Conservation (phyloP, 2,113 vertebrate species). For the Chaenogobius annularis region DNA sequence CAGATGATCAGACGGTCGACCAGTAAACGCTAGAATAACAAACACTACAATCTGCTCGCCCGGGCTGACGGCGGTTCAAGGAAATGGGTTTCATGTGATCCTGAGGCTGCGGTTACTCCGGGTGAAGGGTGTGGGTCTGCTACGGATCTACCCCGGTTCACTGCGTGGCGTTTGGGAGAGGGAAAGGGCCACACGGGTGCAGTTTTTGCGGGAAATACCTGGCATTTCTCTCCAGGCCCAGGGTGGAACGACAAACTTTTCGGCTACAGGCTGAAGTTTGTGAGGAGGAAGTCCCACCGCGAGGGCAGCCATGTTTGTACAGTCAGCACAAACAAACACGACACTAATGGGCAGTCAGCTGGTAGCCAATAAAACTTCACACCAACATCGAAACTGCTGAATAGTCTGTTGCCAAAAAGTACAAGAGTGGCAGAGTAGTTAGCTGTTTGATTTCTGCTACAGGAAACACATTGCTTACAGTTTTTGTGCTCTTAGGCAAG, state of each 20-base stretch:
- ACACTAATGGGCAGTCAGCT: conserved; percentile 3
- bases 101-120: neutral
- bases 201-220: conserved; percentile 11
- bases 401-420: neutral
- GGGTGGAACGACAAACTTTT: neutral
- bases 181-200: conserved; percentile 1
- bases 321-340: conserved; percentile 5
- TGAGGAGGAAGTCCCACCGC: conserved; percentile 4
- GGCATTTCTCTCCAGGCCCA: neutral
- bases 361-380: neutral
- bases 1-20: conserved; percentile 1
- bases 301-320: neutral
- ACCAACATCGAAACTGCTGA: neutral
- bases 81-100: neutral
- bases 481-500: neutral
- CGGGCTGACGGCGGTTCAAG: neutral
- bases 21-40: conserved; percentile 3
- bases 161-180: neutral
- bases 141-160: neutral
- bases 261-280: neutral
- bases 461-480: conserved; percentile 9
- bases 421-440: neutral
- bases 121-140: neutral
- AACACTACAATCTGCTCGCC: neutral
- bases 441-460: neutral